Evolutionary conservation across 2,888 invertebrate genomes (phyloP).

Genomic region (Drosophila mulleri): DNA sequence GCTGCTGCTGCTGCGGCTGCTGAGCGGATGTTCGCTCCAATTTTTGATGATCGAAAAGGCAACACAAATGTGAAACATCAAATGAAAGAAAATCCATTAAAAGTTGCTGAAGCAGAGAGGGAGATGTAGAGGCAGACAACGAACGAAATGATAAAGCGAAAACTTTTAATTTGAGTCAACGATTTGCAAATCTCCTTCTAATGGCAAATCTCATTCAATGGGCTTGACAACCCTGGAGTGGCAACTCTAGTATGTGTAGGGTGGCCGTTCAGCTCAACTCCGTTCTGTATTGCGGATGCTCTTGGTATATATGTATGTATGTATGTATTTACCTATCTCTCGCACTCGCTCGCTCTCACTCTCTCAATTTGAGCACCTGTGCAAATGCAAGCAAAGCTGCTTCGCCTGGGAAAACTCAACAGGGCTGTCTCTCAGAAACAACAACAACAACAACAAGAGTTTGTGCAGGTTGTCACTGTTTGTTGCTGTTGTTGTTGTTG

Average conservation of each 20-base stretch:
- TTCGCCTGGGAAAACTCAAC: slow-evolving; percentile 54
- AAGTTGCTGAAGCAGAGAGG: slow-evolving; percentile 2
- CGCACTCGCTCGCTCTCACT: slow-evolving; percentile 3
- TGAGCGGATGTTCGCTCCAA: slow-evolving; percentile 39
- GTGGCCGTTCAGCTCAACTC: slow-evolving; percentile 11
- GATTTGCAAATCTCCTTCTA: neutral
- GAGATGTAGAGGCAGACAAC: neutral
- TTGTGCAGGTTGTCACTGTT: slow-evolving; percentile 44
- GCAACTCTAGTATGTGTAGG: slow-evolving; percentile 1
- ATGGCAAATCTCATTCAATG: neutral
- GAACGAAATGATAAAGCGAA: neutral
- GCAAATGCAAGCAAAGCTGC: slow-evolving; percentile 42
- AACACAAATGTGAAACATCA: slow-evolving; percentile 6
- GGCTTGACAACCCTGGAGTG: neutral
- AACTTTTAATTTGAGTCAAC: neutral
- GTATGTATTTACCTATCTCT: neutral
- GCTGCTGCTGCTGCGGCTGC: neutral
- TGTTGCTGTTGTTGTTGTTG: slow-evolving; percentile 31
- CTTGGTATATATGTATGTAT: neutral
- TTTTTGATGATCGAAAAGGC: slow-evolving; percentile 27
- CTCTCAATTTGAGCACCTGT: slow-evolving; percentile 44
- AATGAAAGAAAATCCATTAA: slow-evolving; percentile 15
- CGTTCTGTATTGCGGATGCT: slow-evolving; percentile 26
- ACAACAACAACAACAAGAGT: slow-evolving; percentile 9
- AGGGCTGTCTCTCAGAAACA: slow-evolving; percentile 38